phyloP scores from a whole-genome alignment of 2,113 vertebrate species.

The Platanista minor region DNA sequence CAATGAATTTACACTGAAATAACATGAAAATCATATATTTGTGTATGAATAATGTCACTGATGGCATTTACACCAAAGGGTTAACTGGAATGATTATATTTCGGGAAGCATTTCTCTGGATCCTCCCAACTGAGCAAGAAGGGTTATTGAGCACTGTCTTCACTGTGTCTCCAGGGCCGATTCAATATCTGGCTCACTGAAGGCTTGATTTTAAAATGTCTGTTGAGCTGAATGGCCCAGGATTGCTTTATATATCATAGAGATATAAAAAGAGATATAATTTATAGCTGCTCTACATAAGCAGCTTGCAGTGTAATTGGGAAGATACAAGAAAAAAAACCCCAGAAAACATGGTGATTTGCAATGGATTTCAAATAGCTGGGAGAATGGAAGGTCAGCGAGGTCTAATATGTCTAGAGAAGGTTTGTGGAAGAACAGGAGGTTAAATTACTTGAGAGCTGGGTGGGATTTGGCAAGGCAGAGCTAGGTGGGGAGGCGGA shows the following conservation, averaged over 20 bases:
- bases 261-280: conserved; percentile 49
- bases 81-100: background rate
- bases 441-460: background rate
- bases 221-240: conserved; percentile 5
- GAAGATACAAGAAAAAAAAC: background rate
- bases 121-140: background rate
- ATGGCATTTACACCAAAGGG: background rate
- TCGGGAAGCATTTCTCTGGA: background rate
- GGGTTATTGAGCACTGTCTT: background rate
- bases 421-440: background rate
- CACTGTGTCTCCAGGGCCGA: background rate
- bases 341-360: background rate
- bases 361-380: conserved; percentile 11
- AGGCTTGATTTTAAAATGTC: conserved; percentile 13
- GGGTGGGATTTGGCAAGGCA: background rate
- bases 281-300: conserved; percentile 39
- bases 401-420: background rate
- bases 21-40: background rate
- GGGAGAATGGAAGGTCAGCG: background rate
- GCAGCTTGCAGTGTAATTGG: background rate
- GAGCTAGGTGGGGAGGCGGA: background rate
- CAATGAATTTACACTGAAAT: conserved; percentile 25
- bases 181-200: background rate
- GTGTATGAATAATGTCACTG: background rate
- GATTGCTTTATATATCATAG: background rate